Evolutionary conservation across 2,888 invertebrate species (phyloP).

Genomic region (Hydrotaea cyrtoneurina): DNA sequence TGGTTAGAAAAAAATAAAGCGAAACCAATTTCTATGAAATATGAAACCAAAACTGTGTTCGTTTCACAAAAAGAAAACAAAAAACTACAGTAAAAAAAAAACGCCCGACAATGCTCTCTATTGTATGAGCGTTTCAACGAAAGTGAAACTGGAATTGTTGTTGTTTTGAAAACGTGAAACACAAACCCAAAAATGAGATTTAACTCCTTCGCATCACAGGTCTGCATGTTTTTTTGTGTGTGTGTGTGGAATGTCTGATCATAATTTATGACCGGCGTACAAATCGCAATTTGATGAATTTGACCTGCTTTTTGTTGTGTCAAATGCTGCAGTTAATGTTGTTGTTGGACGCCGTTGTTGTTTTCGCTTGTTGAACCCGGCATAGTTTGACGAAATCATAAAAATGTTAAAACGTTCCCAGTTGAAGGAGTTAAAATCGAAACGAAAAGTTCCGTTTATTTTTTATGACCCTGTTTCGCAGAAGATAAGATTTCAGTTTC

Average conservation of each 20-base stretch:
- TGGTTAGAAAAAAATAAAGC: conserved; percentile 63
- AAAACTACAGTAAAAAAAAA: conserved; percentile 29
- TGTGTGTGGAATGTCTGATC: conserved; percentile 22
- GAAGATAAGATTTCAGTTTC: conserved; percentile 47
- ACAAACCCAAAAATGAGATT: conserved; percentile 38
- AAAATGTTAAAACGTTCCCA: conserved; percentile 30
- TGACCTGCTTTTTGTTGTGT: conserved; percentile 62
- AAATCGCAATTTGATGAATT: conserved; percentile 66
- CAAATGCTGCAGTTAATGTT: conserved; percentile 24
- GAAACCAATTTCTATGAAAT: conserved; percentile 58
- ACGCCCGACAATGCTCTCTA: background rate
- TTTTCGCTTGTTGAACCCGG: background rate
- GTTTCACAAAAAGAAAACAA: background rate
- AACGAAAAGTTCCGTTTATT: conserved; percentile 45
- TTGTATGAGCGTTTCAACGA: conserved; percentile 38
- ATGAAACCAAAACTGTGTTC: conserved; percentile 34
- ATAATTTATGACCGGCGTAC: conserved; percentile 66
- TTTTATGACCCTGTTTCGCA: conserved; percentile 56
- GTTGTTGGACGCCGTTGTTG: too few relatives aligned
- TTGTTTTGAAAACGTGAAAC: conserved; percentile 44
- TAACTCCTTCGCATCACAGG: conserved; percentile 32
- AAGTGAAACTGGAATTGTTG: conserved; percentile 58
- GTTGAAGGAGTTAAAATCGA: conserved; percentile 50
- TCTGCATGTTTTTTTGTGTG: conserved; percentile 2
- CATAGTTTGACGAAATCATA: conserved; percentile 31